A percentile compares a stretch with the other conserved stretches of the same genome.
Evolutionary conservation across 2,113 vertebrate genomes (phyloP).

Genomic region (Malurus alboscapulatus): DNA sequence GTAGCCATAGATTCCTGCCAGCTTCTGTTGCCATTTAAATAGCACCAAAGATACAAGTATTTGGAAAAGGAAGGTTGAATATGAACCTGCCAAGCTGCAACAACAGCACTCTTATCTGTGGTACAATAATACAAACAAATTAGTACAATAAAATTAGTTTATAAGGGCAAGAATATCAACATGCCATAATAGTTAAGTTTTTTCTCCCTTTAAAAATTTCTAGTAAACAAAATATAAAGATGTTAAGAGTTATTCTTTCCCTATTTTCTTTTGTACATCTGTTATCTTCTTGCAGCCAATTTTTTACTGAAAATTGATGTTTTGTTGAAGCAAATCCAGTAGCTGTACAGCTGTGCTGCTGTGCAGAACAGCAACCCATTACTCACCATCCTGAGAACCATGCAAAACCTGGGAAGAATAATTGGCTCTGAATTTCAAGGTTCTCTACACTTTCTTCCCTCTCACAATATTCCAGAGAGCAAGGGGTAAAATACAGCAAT

Average conservation of each 20-base stretch:
- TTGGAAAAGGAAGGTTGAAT: background rate
- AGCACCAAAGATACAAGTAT: background rate
- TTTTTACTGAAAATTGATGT: conserved; percentile 35
- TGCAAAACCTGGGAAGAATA: conserved; percentile 19
- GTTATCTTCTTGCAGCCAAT: conserved; percentile 24
- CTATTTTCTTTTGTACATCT: conserved; percentile 40
- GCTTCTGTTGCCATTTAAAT: conserved; percentile 8
- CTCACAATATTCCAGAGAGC: background rate
- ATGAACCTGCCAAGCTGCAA: background rate
- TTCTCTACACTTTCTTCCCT: background rate
- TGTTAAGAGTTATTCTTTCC: conserved; percentile 6
- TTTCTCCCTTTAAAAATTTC: background rate
- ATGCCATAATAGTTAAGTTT: background rate
- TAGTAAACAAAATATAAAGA: conserved; percentile 45
- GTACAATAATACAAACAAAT: background rate
- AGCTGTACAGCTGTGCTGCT: conserved; percentile 43
- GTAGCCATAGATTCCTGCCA: background rate
- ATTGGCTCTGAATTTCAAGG: conserved; percentile 4
- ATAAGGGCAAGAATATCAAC: background rate
- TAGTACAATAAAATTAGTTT: background rate
- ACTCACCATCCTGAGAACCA: conserved; percentile 32
- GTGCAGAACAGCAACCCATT: conserved; percentile 39
- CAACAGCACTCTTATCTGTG: background rate
- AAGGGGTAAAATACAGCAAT: background rate
- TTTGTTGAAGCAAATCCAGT: conserved; percentile 54